Base-by-base conservation (phyloP, 2,113 vertebrate species). In the Benitochromis conjunctus region DNA sequence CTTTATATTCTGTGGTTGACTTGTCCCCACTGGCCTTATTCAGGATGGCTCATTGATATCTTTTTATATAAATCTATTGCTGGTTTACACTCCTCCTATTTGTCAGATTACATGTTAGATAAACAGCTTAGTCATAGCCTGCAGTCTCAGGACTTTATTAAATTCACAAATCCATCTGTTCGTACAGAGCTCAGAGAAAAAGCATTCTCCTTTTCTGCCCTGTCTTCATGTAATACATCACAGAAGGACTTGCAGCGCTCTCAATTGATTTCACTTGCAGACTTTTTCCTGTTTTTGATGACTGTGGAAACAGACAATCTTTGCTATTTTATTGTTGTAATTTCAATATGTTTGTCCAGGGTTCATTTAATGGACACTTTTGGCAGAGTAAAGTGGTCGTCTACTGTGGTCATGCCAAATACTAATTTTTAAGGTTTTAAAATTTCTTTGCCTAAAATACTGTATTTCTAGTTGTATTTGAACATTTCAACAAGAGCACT, bases 1-100 rank as follows among this genome's bases (percentile, higher is more conserved):
- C 31, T 34, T 34, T 34, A 34, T 34, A 34, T 34, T 34, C 31
- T 34, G 4, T 34, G 31, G 31, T 62, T 0, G 2, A 62, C 58
- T 62, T 34, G 29, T 62, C 58, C 58, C 16, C 29, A 62, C 16
- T 34, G 16, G 19, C 29, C 29, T 34, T 62, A 60, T 34, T 19
- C 16, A 34, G 58, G 16, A 60, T 34, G 58, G 58, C 19, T 60
- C 1, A 60, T 34, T 60, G 1, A 62, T 34, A 34, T 60, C 29
- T 60, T 6, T 29, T 19, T 60, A 34, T 62, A 62, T 62, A 34
- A 0, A 62, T 34, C 58, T 62, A 16, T 34, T 62, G 19, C 58
- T 62, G 58, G 16, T 60, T 60, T 60, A 0, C 0, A 34, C 29
- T 29, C 3, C 58, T 60, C 0, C 19, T 19, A 60, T 60, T 34